Base-by-base conservation (phyloP, 2,797 vertebrate species). In the Tiaroga cobitis region DNA sequence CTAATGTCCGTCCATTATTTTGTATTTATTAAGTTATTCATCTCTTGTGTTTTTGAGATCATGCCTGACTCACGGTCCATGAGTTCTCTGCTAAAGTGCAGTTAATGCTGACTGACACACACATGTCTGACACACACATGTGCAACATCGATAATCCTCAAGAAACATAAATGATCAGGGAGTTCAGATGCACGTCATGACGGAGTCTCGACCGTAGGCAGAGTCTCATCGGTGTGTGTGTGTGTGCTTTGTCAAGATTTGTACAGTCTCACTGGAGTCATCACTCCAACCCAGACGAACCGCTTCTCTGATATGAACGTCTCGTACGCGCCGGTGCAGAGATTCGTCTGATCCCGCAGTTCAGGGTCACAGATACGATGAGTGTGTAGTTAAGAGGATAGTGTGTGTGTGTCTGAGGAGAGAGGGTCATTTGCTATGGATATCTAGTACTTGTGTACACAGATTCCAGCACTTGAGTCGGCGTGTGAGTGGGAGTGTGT, bases 321-420 rank as follows among this genome's bases (percentile, higher is more conserved):
- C 0, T 43, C 3, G 41, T 43, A 11, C 43, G 16, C 15, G 24
- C 74, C 74, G 49, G 82, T 32, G 82, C 34, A 29, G 8, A 39
- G 63, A 54, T 65, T 11, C 19, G 43, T 49, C 43, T 75, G 81
- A 83, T 83, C 43, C 32, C 41, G 65, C 72, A 8, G 72, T 51
- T 67, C 37, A 54, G 43, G 59, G 59, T 76, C n/a, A 75, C 9
- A 13, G 26, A 56, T 32, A 46, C 3, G 46, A 69, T 69, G 34
- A 26, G 46, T 78, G 74, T 54, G 72, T 77, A 68, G 72, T 67
- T 54, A 77, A 84, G 61, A 84, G 73, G 72, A 76, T 83, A 26
- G 54, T 61, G 70, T 18, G 72, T 43, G 13, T 65, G 72, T n/a
- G 72, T 43, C 72, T 75, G 32, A 37, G 49, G 65, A 59, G n/a